phyloP scores from a whole-genome alignment of 2,888 invertebrate species.

The Fragum fragum region DNA sequence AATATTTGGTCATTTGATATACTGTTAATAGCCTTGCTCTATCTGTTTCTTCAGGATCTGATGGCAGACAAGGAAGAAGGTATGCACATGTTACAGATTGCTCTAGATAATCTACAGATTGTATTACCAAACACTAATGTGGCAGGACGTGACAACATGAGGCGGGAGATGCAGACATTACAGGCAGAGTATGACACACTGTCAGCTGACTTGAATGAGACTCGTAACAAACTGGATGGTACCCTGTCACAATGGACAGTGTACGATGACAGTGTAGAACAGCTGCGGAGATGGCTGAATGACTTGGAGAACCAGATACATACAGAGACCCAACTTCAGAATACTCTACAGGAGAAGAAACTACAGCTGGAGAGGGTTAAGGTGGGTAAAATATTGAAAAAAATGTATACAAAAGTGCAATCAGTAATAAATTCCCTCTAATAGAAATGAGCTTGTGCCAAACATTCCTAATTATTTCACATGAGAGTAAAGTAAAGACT shows the following conservation, averaged over 20 bases:
- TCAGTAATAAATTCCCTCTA: too few species aligned
- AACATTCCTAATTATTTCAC: too few species aligned
- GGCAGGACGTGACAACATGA: slow-evolving; percentile 94
- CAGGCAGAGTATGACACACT: slow-evolving; percentile 96
- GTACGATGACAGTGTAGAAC: slow-evolving; percentile 95
- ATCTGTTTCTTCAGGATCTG: slow-evolving; percentile 74
- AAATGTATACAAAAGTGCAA: too few species aligned
- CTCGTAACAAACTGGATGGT: slow-evolving; percentile 91
- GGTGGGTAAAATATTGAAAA: slow-evolving; percentile 88
- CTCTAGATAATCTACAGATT: slow-evolving; percentile 83
- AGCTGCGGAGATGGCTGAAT: slow-evolving; percentile 93
- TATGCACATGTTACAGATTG: slow-evolving; percentile 82
- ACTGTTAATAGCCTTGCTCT: too few species aligned
- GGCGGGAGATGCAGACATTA: slow-evolving; percentile 93
- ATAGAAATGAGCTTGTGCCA: too few species aligned
- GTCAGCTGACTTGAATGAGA: slow-evolving; percentile 92
- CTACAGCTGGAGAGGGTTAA: slow-evolving; percentile 93
- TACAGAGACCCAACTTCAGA: slow-evolving; percentile 91
- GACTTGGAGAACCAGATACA: slow-evolving; percentile 93
- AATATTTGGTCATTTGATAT: too few species aligned
- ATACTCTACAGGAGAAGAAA: slow-evolving; percentile 83
- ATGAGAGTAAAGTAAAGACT: too few species aligned
- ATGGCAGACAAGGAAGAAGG: slow-evolving; percentile 83
- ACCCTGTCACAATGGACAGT: slow-evolving; percentile 97
- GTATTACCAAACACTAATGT: slow-evolving; percentile 94